A percentile compares a stretch with the other conserved stretches of the same genome.
Conservation (phyloP, 2,888 invertebrate genomes). For the Coenonympha arcania region DNA sequence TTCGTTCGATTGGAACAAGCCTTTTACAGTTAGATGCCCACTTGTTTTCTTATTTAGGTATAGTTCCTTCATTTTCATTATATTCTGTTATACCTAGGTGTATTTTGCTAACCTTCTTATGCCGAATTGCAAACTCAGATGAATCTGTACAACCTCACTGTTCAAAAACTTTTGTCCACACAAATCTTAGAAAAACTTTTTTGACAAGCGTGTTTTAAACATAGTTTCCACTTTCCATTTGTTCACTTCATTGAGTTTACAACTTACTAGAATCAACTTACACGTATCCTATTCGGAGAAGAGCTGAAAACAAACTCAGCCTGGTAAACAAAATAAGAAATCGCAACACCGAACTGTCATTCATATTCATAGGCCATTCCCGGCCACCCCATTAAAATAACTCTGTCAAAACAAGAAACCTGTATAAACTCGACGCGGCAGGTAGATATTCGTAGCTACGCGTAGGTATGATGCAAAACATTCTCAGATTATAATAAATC, state of each 20-base stretch:
- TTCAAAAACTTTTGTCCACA: too few species aligned
- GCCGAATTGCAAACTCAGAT: background rate
- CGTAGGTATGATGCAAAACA: conserved; percentile 1
- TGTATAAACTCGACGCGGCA: background rate
- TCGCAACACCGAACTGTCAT: background rate
- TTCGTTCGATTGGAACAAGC: background rate
- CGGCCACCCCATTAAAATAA: background rate
- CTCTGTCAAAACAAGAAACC: conserved; percentile 3
- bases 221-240: too few species aligned
- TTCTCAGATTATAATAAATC: conserved; percentile 21
- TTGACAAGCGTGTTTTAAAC: too few species aligned
- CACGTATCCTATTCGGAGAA: too few species aligned
- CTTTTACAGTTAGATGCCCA: too few species aligned
- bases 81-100: background rate
- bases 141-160: too few species aligned
- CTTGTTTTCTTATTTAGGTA: too few species aligned
- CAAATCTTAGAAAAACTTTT: too few species aligned
- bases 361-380: conserved; percentile 3
- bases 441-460: too few species aligned
- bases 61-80: too few species aligned
- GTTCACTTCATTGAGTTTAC: too few species aligned
- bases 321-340: background rate
- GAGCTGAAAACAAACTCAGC: background rate
- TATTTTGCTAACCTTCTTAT: background rate
- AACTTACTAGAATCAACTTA: too few species aligned